phyloP scores from a whole-genome alignment of 2,888 invertebrate species.

The Argynnis bischoffii region DNA sequence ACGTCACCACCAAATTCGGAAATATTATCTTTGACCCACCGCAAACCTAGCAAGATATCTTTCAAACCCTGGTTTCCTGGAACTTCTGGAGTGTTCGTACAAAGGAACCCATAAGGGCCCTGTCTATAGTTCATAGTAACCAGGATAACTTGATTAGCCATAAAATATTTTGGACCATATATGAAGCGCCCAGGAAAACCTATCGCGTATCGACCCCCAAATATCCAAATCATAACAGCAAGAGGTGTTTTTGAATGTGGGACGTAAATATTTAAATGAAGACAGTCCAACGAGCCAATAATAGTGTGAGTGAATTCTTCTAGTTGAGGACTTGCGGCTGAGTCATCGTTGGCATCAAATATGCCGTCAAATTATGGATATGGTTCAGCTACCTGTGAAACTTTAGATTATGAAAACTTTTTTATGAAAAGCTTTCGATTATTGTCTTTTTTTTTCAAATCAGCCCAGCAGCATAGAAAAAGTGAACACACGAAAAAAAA shows the following conservation, averaged over 20 bases:
- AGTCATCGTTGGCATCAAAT: conserved; percentile 59
- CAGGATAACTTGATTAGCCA: conserved; percentile 56
- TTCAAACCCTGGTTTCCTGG: conserved; percentile 65
- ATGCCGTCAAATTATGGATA: conserved; percentile 49
- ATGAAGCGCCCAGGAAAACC: conserved; percentile 50
- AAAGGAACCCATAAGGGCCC: conserved; percentile 65
- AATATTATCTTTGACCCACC: conserved; percentile 62
- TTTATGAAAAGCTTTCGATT: too few relatives aligned
- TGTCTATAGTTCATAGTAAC: conserved; percentile 62
- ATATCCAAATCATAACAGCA: conserved; percentile 59
- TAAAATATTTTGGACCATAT: conserved; percentile 54
- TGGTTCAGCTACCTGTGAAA: conserved; percentile 52
- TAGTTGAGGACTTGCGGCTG: conserved; percentile 57
- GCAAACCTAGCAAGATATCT: conserved; percentile 57
- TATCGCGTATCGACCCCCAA: conserved; percentile 52
- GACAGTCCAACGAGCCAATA: conserved; percentile 54
- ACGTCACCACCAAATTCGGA: conserved; percentile 60
- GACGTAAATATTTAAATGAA: conserved; percentile 57
- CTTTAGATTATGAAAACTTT: too few relatives aligned
- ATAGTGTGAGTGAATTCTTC: conserved; percentile 44
- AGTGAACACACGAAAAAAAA: too few relatives aligned
- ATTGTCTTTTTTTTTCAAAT: too few relatives aligned
- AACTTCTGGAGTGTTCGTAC: conserved; percentile 52
- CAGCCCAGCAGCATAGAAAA: too few relatives aligned
- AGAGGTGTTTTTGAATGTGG: conserved; percentile 50